Evolutionary conservation across 1,140 invertebrate species (phyloP), one percentile per base, ranked within the genome.

Genomic region (Platyura marginata): DNA sequence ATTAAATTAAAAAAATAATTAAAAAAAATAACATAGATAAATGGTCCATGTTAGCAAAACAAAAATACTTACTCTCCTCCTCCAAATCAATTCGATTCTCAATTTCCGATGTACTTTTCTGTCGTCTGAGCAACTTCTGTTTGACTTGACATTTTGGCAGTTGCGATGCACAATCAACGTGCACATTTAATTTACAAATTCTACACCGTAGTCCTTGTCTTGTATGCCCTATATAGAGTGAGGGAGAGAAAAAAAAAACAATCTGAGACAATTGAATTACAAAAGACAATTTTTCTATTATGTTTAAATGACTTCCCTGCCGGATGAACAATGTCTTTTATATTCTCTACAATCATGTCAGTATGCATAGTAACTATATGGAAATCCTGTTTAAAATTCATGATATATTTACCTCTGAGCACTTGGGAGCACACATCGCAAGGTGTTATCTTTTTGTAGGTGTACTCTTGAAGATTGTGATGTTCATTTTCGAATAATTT

Each of bases 401-500:
- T 29, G 25, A 11, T 23, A 22, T 21, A 3, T 23, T 67, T 68
- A 86, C 83, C 84, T 71, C 87, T 73, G 18, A 92, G 67, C 33
- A 93, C 84, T 68, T 92, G 86, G 23, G 84, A 86, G 62, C 89
- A 94, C 42, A 89, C 77, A 63, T 94, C 89, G 62, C 89, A 94
- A 5, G 88, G 85, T 13, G 88, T 91, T 49, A 94, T 91, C 65
- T 92, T 93, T 63, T 91, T 90, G 61, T 92, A 93, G 2, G 88
- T 93, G 59, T 93, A 88, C 60, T 93, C 88, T 61, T 88, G 81
- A 67, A 91, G 86, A 49, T 82, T 75, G 61, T 93, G 88, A 29
- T 75, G 72, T 10, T 72, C 68, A 48, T 79, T 74, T 37, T 69
- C 65, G 40, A 65, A 70, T 43, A 70, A 65, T 34, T 70, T 64